Evolutionary conservation across 2,797 vertebrate species (phyloP), one percentile per base, ranked within the genome.

Genomic region (Dendrocincla fuliginosa): DNA sequence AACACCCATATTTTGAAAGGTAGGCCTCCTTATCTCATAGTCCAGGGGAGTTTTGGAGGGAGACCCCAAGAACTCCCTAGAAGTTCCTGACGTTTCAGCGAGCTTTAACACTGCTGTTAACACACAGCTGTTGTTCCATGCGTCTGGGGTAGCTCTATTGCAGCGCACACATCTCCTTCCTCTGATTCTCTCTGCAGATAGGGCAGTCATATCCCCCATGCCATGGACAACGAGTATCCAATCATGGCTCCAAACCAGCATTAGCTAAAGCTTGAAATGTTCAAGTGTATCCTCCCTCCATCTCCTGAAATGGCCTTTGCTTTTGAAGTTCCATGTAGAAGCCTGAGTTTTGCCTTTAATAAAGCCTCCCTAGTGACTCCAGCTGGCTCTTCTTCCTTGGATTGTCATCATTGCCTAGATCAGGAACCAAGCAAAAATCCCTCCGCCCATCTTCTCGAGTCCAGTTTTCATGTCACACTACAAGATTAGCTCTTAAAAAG

Each of bases 131-230:
- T 63, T 68, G 13, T n/a, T 28, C 37, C 47, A 28, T 57, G 2
- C 5, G 25, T 19, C 52, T 47, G 56, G 13, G 37, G 7, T 4
- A 33, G 42, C n/a, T 18, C 20, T 56, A 64, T 6, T n/a, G 55
- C 47, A 52, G 42, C 37, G 37, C 47, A 50, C 19, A 41, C 7
- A 28, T 8, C n/a, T 59, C 30, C 23, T 56, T 67, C 52, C 39
- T 78, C 60, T 13, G 18, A 17, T 49, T 30, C 35, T 42, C 2
- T 55, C 42, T 74, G 39, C 30, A 53, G 59, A 41, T 7, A 64
- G 39, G 28, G 24, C 49, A 80, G 14, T 57, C 24, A 42, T 28
- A 69, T 20, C 33, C 24, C 14, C 77, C 0, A 0, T 27, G 15
- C 56, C 32, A 12, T 1, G 2, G 42, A 49, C 16, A 73, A 4